Evolutionary conservation across 2,888 invertebrate species (phyloP).

Genomic region (Lysandra coridon): DNA sequence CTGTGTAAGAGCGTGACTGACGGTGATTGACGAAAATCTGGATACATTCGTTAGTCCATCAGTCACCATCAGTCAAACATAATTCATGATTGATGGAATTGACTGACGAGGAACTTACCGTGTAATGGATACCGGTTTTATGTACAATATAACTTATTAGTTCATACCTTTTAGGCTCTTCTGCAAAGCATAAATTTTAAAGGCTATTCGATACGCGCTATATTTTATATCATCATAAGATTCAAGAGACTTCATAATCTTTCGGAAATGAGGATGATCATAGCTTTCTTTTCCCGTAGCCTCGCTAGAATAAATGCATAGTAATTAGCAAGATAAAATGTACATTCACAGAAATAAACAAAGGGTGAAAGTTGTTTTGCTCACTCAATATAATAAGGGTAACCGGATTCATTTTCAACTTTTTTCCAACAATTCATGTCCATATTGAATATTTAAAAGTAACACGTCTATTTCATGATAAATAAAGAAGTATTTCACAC

Average conservation of each 20-base stretch:
- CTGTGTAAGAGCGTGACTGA: too few relatives aligned
- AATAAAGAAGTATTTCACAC: not conserved
- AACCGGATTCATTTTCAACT: constrained; percentile 81
- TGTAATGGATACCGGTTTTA: too few relatives aligned
- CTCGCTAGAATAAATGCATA: constrained; percentile 64
- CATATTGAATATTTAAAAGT: constrained; percentile 47
- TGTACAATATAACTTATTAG: not conserved
- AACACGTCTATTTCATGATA: not conserved
- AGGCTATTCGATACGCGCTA: constrained; percentile 87
- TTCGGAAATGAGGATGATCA: constrained; percentile 82
- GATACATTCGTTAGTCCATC: too few relatives aligned
- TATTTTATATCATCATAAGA: constrained; percentile 86
- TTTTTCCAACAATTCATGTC: constrained; percentile 74
- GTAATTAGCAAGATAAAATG: constrained; percentile 38
- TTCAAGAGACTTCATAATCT: constrained; percentile 79
- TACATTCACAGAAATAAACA: constrained; percentile 29
- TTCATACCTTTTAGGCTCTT: constrained; percentile 81
- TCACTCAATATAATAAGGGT: constrained; percentile 81
- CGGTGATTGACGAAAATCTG: too few relatives aligned
- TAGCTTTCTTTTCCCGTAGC: constrained; percentile 72
- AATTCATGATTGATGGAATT: too few relatives aligned
- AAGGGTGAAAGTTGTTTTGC: constrained; percentile 57
- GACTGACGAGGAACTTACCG: too few relatives aligned
- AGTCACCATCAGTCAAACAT: too few relatives aligned
- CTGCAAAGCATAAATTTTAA: constrained; percentile 79